Conservation (phyloP, 2,797 vertebrate species). For the Aviceda leuphotes region DNA sequence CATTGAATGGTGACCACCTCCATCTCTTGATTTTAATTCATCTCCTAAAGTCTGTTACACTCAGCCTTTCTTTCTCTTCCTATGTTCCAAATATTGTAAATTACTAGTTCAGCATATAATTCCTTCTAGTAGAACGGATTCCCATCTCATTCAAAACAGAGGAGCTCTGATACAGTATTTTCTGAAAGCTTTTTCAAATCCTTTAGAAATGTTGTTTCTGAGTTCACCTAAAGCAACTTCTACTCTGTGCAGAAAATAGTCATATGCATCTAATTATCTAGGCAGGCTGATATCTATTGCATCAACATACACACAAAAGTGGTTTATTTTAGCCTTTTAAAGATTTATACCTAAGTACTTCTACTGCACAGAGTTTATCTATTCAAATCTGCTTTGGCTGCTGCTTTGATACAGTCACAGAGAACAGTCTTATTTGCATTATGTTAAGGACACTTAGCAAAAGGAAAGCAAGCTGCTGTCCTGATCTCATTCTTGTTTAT, state of each 20-base stretch:
- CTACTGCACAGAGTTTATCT: not conserved
- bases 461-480: not conserved
- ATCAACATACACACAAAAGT: not conserved
- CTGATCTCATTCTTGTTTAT: constrained; percentile 4
- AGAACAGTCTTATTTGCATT: not conserved
- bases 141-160: not conserved
- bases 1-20: not conserved
- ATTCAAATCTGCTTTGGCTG: not conserved
- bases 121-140: not conserved
- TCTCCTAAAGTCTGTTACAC: not conserved
- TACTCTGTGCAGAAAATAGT: not conserved
- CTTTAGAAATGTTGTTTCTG: not conserved
- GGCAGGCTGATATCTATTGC: not conserved
- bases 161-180: not conserved
- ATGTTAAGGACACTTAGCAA: not conserved
- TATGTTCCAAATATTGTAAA: not conserved
- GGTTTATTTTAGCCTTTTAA: not conserved
- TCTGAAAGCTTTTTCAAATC: not conserved
- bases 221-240: not conserved
- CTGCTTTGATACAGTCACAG: not conserved
- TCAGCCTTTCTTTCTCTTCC: not conserved
- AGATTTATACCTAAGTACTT: not conserved
- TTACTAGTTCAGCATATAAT: not conserved
- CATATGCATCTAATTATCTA: not conserved
- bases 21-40: not conserved